Conservation (phyloP, 2,888 invertebrate genomes). For the Tolmerus cingulatus region DNA sequence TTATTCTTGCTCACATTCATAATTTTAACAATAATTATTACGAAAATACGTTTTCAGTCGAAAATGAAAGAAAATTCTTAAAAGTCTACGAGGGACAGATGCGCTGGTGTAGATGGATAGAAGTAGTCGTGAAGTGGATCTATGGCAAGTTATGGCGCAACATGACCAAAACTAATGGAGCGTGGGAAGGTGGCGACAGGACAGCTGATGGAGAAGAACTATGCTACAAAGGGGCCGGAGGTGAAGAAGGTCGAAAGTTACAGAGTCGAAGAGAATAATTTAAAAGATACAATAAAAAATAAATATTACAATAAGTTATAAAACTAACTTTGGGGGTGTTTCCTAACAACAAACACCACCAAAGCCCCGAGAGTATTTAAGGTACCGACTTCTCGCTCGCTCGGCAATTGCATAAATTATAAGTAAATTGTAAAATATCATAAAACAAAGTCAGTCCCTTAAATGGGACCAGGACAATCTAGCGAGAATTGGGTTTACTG, state of each 20-base stretch:
- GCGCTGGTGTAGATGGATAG: not conserved
- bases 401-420: constrained; percentile 29
- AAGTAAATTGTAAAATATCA: constrained; percentile 10
- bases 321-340: constrained; percentile 43
- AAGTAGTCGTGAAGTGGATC: not conserved
- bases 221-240: not conserved
- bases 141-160: constrained; percentile 48
- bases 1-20: constrained; percentile 6
- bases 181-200: not conserved
- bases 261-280: constrained; percentile 19
- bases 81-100: constrained; percentile 25
- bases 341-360: constrained; percentile 13
- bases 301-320: constrained; percentile 49
- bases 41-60: constrained; percentile 43
- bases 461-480: constrained; percentile 14
- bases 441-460: constrained; percentile 36
- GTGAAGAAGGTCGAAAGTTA: not conserved
- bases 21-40: constrained; percentile 27
- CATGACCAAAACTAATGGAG: constrained; percentile 30
- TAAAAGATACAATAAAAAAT: constrained; percentile 43
- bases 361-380: constrained; percentile 48
- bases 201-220: not conserved
- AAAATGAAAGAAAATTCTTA: constrained; percentile 45
- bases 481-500: constrained; percentile 55
- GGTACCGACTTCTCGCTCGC: constrained; percentile 44